Conservation (phyloP, 2,797 vertebrate genomes). For the Amblyopsis hoosieri region DNA sequence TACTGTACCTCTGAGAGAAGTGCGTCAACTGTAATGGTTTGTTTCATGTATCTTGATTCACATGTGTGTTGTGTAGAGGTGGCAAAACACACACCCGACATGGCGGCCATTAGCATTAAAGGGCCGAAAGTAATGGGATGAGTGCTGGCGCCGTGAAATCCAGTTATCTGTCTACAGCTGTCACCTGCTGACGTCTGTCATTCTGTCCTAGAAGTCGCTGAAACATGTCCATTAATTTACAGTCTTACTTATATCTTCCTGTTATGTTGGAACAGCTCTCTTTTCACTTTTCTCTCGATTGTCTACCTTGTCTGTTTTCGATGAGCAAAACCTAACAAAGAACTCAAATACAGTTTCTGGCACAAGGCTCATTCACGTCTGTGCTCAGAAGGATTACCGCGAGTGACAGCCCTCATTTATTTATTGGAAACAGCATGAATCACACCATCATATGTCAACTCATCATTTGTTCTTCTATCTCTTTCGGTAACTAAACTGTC, state of each 20-base stretch:
- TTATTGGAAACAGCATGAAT: neutral
- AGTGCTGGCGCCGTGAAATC: constrained; percentile 52
- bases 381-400: neutral
- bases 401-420: neutral
- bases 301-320: neutral
- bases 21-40: constrained; percentile 1
- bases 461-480: constrained; percentile 19
- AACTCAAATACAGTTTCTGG: neutral
- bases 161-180: constrained; percentile 57
- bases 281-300: neutral
- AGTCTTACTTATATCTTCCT: neutral
- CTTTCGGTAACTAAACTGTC: constrained; percentile 5
- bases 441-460: constrained; percentile 31
- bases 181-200: constrained; percentile 40
- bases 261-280: neutral
- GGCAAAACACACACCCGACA: constrained; percentile 48
- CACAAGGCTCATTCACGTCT: too few relatives aligned
- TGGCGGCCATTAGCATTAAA: neutral
- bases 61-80: constrained; percentile 15
- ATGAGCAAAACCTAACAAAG: neutral
- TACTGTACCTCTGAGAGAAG: neutral
- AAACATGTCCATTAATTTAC: neutral
- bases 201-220: neutral
- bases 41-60: neutral
- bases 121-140: constrained; percentile 3